phyloP scores from a whole-genome alignment of 35 echinoderm and acorn worm genomes.

The Apostichopus californicus region DNA sequence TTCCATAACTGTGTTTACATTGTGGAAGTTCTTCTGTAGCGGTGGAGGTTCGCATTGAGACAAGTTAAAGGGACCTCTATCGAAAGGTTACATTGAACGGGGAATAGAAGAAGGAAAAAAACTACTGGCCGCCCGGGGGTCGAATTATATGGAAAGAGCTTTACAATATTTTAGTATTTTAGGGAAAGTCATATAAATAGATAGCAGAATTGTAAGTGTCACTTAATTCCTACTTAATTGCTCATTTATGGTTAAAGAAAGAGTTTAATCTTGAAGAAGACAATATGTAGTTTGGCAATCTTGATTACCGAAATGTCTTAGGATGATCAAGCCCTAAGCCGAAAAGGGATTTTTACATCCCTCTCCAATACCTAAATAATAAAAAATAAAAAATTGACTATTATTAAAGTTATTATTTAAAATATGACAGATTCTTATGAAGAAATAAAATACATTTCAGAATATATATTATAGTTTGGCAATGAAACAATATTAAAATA shows the following conservation, averaged over 20 bases:
- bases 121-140: background rate
- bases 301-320: background rate
- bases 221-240: constrained; percentile 3
- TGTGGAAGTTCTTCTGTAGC: constrained; percentile 13
- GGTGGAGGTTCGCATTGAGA: background rate
- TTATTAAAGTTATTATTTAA: too few relatives aligned
- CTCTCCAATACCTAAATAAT: background rate
- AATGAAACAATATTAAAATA: too few relatives aligned
- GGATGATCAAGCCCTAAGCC: background rate
- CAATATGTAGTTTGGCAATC: background rate
- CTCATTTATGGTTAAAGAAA: background rate
- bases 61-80: background rate
- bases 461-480: too few relatives aligned
- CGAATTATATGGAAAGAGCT: background rate
- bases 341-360: background rate
- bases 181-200: background rate
- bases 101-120: background rate
- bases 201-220: background rate
- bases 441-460: too few relatives aligned
- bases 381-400: background rate
- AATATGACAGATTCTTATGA: too few relatives aligned
- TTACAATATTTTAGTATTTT: constrained; percentile 16
- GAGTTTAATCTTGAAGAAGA: background rate
- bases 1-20: constrained; percentile 55
- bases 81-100: background rate